A percentile compares a stretch with the other conserved stretches of the same genome.
Evolutionary conservation across 2,888 invertebrate genomes (phyloP).

Genomic region (Leucophenga montana): DNA sequence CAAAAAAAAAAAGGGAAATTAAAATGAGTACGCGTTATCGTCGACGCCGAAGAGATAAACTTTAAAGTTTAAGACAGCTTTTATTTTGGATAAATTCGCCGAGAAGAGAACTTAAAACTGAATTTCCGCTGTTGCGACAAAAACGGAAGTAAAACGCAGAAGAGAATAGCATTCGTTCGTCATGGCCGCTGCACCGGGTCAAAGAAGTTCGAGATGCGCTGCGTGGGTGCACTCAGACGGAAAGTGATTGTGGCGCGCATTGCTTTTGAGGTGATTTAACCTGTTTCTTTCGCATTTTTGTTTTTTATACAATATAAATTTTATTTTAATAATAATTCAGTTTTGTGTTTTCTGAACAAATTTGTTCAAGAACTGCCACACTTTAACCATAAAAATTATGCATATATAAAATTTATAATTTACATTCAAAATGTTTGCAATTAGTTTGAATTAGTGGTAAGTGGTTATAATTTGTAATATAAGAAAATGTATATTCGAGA

Average conservation of each 20-base stretch:
- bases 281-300: conserved; percentile 13
- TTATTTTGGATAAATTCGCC: conserved; percentile 42
- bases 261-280: conserved; percentile 6
- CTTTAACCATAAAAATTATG: too few species aligned
- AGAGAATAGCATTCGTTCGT: conserved; percentile 36
- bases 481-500: too few species aligned
- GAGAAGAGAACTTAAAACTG: conserved; percentile 29
- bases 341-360: conserved; percentile 13
- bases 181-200: conserved; percentile 51
- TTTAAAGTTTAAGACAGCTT: too few species aligned
- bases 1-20: conserved; percentile 26
- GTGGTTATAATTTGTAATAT: too few species aligned
- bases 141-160: conserved; percentile 46
- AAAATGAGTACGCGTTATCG: not conserved
- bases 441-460: too few species aligned
- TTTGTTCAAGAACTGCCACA: too few species aligned
- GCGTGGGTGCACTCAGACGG: conserved; percentile 48
- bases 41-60: conserved; percentile 33
- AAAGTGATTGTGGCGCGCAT: conserved; percentile 42
- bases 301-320: conserved; percentile 7
- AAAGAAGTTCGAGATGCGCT: conserved; percentile 6
- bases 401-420: too few species aligned
- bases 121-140: not conserved
- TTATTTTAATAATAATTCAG: not conserved
- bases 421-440: too few species aligned